Base-by-base conservation (phyloP, 2,113 vertebrate species). In the Artemisiospiza belli region DNA sequence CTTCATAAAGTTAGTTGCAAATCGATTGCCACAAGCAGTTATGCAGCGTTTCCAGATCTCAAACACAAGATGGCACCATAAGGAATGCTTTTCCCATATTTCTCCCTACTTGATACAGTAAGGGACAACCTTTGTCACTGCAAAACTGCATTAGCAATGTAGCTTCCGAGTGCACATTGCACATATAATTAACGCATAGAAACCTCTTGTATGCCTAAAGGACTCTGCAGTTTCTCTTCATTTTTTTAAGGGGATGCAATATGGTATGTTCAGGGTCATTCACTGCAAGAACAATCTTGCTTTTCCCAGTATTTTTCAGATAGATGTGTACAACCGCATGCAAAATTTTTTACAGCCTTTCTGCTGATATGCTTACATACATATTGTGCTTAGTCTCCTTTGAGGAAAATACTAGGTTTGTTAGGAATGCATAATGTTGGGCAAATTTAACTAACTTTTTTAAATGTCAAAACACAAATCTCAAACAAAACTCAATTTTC, bases 31-130 rank as follows among this genome's bases (percentile, higher is more conserved):
- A 20, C 1, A 2, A 68, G 62, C 77, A 57, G 33, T 47, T 67
- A 54, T 7, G 13, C 7, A 59, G 31, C 49, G 52, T 87, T 97
- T 96, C 92, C 92, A 39, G 59, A 64, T 77, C 90, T 96, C 51
- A 85, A 92, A 94, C 98, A 98, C 98, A 97, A 97, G 98, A 88
- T 98, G 98, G 98, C 98, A 97, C 96, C 94, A 89, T 97, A 94
- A 97, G 85, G 93, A 98, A 90, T 77, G 57, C 54, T 97, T 98
- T 96, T 84, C 83, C 39, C 43, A 2, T 73, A 39, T 88, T 66
- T 41, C 55, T 28, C 25, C 15, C 43, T 8, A 5, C 77, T 72
- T 8, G 21, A 12, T 64, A 28, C 1, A 22, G 10, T 28, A 8
- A 83, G 3, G 8, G 64, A 59, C 37, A n/a, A 13, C 9, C 76